Percentiles rank a stretch among this genome's conserved stretches.
phyloP scores from a whole-genome alignment of 2,113 vertebrate genomes.

The Pseudorectes ferrugineus region DNA sequence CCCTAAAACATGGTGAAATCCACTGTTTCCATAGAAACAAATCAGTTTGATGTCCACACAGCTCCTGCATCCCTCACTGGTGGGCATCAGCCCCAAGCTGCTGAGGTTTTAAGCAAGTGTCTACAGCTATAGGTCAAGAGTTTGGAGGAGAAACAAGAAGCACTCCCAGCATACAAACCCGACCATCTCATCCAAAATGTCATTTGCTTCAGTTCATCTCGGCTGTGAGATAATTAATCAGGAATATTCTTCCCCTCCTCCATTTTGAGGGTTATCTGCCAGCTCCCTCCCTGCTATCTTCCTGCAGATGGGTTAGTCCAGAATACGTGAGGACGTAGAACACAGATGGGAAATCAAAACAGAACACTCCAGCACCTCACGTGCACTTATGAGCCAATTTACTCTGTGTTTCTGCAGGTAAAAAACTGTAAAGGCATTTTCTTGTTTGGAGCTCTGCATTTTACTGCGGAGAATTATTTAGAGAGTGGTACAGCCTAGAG shows the following conservation, averaged over 20 bases:
- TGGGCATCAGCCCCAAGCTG: slow-evolving; percentile 17
- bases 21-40: slow-evolving; percentile 69
- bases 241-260: slow-evolving; percentile 10
- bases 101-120: background rate
- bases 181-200: background rate
- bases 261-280: background rate
- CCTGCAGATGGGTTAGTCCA: slow-evolving; percentile 8
- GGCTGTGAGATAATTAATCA: background rate
- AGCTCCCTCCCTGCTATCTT: background rate
- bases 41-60: slow-evolving; percentile 37
- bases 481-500: background rate
- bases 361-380: background rate
- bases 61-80: slow-evolving; percentile 25
- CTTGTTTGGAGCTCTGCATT: background rate
- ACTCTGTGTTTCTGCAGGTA: background rate
- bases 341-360: background rate
- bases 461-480: background rate
- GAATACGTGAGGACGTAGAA: background rate
- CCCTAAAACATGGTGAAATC: slow-evolving; percentile 46
- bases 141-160: background rate
- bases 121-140: background rate
- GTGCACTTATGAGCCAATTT: background rate
- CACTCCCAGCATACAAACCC: background rate
- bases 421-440: background rate
- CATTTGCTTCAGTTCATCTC: background rate